Base-by-base conservation (phyloP, 2,113 vertebrate genomes). In the Dipodomys spectabilis region DNA sequence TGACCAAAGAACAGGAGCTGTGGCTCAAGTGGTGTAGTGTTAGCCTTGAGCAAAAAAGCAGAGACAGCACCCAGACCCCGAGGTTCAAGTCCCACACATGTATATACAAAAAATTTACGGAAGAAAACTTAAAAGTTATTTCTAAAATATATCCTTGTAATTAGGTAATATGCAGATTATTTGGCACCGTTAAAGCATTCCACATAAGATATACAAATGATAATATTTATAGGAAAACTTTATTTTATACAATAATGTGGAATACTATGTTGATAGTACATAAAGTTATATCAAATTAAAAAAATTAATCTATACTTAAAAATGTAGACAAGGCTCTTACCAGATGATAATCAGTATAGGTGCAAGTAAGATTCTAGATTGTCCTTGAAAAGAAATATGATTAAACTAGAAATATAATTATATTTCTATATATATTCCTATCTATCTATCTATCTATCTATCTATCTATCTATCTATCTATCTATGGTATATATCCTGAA, bases 171-270 rank as follows among this genome's bases (percentile, higher is more conserved):
- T n/a, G 78, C 3, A 93, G 45, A 69, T 39, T 32, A 91, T 20
- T 84, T 94, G 32, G 16, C 45, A 73, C 6, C 10, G 64, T 28
- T 8, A 77, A 81, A 64, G 10, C 11, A 93, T 90, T 78, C 71
- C 27, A 88, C 35, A 82, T 25, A 84, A 71, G 89, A 72, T 82
- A 12, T n/a, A 94, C 88, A 90, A 39, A 39, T 39, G 86, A 75
- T 68, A 20, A 35, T 10, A 65, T 85, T 90, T 88, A 93, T 0
- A 92, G 88, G 74, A 74, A 88, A 93, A 53, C 0, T 86, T 95
- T 49, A 90, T 78, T 93, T n/a, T 93, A 68, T 11, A 86, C 90
- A 88, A 86, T 72, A 83, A 93, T 39, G 32, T 92, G n/a, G 15
- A 79, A 79, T 45, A 72, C 16, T 78, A 39, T 75, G 30, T 25